Base-by-base conservation (phyloP, 2,888 invertebrate genomes). In the Anaspis maculata region DNA sequence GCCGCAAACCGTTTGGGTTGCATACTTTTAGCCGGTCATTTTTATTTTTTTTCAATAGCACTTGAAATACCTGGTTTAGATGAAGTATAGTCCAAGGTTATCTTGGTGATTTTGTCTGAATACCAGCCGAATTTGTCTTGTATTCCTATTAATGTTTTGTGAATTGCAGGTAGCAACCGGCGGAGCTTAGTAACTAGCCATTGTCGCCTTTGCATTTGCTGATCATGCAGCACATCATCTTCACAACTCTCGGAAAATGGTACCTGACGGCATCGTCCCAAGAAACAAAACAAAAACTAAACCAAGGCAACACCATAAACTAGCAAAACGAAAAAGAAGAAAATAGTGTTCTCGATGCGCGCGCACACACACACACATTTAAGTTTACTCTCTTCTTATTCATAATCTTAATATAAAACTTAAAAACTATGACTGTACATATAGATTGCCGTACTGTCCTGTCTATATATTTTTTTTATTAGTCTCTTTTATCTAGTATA, bases 131-230 rank as follows among this genome's bases (percentile, higher is more conserved):
- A n/a, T n/a, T n/a, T n/a, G n/a, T n/a, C n/a, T n/a, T n/a, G n/a
- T n/a, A 6, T 19, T 19, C 19, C 19, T 19, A 5, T 5, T 19
- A 9, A 9, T 5, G 19, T 14, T 27, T 30, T 37, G 38, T 32
- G 30, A 14, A 39, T 44, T 49, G 13, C 46, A 64, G 64, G 64
- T 64, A 63, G 63, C 64, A 61, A 61, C 57, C 49, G 54, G 56
- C 54, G 52, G 49, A 53, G 46, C 41, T 41, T 54, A 59, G 56
- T 52, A 56, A 58, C 48, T 64, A 65, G 59, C 64, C 64, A 62
- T 62, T 62, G 63, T 64, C 64, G 65, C 64, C 64, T 64, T 65
- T 58, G 61, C 61, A 62, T 64, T 57, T 52, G 51, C 57, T 59
- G 63, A 49, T 53, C 54, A 48, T 43, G 44, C 42, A 45, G 51